Evolutionary conservation across 2,888 invertebrate genomes (phyloP), one percentile per base, ranked within the genome.

Genomic region (Hecatera dysodea): DNA sequence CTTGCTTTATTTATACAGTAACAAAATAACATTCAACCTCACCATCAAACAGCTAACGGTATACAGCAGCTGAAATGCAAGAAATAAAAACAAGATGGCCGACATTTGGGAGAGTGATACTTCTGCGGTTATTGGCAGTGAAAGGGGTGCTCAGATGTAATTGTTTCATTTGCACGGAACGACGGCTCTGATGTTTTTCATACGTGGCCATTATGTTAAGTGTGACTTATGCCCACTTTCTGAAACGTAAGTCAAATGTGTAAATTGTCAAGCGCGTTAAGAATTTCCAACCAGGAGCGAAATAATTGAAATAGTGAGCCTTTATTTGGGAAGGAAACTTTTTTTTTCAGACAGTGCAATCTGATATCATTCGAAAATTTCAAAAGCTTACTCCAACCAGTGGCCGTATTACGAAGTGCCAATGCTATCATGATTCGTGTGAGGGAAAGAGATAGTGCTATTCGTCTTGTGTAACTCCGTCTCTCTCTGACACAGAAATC

Each of bases 61-160:
- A 12, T 44, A 42, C 9, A 57, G 15, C 33, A 57, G 57, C 48
- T 62, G 67, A 77, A 75, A 74, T 70, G 64, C 69, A 57, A 64
- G 67, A 84, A 86, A 84, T 86, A 82, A 84, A 86, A 82, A 6
- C 83, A 86, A 85, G 85, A 88, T 87, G 83, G 83, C 75, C 59
- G 84, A 85, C 83, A 86, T 88, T 87, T 85, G 69, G 67, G 78
- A 78, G 82, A 87, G 84, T 86, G n/a, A n/a, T n/a, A 87, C 86
- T 84, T 77, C 78, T 62, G 56, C 57, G 36, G 36, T 57, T n/a
- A 36, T 68, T 63, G 59, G 50, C 65, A 75, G 87, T 88, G 88
- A 90, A 88, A 88, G 88, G 52, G 2, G 17, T 22, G 39, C 24
- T 70, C 19, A 15, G 15, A 29, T 36, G 8, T 12, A 33, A 61